These are phyloP conservation scores for Panonychus citri DNA, from an alignment of 1,140 invertebrate species.

Conservation along the genomic window DNA sequence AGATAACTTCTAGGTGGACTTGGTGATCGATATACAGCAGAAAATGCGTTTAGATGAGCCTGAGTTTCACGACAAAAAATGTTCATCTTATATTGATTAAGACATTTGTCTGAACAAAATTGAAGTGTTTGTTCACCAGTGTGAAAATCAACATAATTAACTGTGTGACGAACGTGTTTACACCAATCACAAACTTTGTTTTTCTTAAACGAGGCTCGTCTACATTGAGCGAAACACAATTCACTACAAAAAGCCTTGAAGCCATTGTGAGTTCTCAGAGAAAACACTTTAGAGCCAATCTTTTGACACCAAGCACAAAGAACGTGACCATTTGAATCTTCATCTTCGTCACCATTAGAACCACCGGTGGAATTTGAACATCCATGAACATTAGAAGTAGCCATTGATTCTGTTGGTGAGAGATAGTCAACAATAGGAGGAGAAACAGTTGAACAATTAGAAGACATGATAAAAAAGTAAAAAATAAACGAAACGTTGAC, in stretches of 20 bases:
- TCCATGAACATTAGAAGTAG: too few relatives aligned
- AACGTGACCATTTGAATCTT: slow-evolving; percentile 14
- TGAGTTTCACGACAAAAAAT: not conserved
- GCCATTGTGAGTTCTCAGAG: slow-evolving; percentile 18
- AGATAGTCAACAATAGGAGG: too few relatives aligned
- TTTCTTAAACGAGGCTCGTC: slow-evolving; percentile 30
- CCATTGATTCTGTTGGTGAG: too few relatives aligned
- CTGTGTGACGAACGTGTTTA: slow-evolving; percentile 59
- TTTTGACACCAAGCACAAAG: slow-evolving; percentile 31
- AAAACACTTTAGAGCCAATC: slow-evolving; percentile 23
- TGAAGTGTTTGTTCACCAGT: slow-evolving; percentile 30
- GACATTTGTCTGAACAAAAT: slow-evolving; percentile 54
- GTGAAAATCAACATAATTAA: slow-evolving; percentile 69
- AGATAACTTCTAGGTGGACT: not conserved
- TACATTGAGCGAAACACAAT: slow-evolving; percentile 61
- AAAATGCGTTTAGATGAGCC: not conserved
- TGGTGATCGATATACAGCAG: not conserved
- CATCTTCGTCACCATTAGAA: too few relatives aligned
- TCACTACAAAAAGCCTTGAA: slow-evolving; percentile 50
- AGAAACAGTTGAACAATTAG: too few relatives aligned
- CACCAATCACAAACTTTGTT: slow-evolving; percentile 86
- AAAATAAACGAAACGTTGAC: too few relatives aligned
- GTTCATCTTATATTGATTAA: slow-evolving; percentile 87
- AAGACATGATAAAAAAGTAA: too few relatives aligned
- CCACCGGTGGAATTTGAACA: too few relatives aligned